Percentiles rank a stretch among this genome's conserved stretches.
Evolutionary conservation across 2,888 invertebrate genomes (phyloP).

Genomic region (Allygus modestus): DNA sequence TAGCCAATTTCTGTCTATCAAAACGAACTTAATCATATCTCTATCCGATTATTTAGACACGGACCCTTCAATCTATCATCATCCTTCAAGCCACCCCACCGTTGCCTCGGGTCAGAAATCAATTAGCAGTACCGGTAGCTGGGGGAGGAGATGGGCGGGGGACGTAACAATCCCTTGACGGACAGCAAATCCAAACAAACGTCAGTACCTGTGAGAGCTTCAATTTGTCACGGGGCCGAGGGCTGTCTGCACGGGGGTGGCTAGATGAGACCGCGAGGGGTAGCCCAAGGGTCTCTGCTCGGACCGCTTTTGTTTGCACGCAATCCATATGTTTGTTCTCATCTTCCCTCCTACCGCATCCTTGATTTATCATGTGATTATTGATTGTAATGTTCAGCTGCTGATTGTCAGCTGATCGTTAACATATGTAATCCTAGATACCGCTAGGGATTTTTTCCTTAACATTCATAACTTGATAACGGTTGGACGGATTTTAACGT

Average conservation of each 20-base stretch:
- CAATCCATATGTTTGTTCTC: slow-evolving; percentile 46
- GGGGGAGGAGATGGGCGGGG: background rate
- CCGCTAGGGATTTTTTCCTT: no score
- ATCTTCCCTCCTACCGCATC: slow-evolving; percentile 7
- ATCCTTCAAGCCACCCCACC: slow-evolving; percentile 4
- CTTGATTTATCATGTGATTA: slow-evolving; percentile 33
- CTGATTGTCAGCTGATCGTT: background rate
- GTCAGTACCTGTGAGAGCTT: slow-evolving; percentile 48
- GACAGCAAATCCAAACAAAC: slow-evolving; percentile 51
- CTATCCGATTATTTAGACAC: background rate
- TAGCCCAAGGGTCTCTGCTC: background rate
- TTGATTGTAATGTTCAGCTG: background rate
- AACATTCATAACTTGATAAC: no score
- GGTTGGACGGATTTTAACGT: no score
- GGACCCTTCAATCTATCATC: slow-evolving; percentile 35
- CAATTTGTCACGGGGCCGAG: slow-evolving; percentile 40
- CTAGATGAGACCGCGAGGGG: no score
- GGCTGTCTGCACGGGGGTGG: slow-evolving; percentile 6
- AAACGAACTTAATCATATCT: background rate
- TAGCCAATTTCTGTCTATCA: no score
- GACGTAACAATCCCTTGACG: slow-evolving; percentile 41
- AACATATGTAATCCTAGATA: no score
- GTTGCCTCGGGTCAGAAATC: slow-evolving; percentile 16
- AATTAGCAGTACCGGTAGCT: slow-evolving; percentile 25
- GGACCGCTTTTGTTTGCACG: slow-evolving; percentile 36